Evolutionary conservation across 64 coral and sea anemone species (phyloP), one percentile per base, ranked within the genome.

Genomic region (Montipora capricornis): DNA sequence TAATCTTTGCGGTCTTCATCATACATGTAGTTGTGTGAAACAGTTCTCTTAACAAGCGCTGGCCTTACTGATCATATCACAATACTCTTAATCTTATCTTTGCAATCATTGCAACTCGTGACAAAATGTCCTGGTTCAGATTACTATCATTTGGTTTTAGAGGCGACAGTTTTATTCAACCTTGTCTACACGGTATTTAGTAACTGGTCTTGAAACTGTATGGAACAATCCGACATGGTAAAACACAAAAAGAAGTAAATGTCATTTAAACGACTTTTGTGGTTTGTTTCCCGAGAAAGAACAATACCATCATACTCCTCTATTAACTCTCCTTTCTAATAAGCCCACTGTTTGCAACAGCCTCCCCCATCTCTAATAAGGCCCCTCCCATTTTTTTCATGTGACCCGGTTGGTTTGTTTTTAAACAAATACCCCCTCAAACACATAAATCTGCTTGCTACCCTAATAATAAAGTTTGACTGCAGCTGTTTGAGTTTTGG

Each of bases 11-110:
- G n/a, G 52, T 3, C 51, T 58, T 61, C 79, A 8, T 59, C 50
- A 58, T 81, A 62, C 20, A 81, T 81, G 79, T 58, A 62, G 55
- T 62, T 81, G 79, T 58, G 79, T 59, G 20, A 81, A 81, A 81
- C 79, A 81, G 60, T 81, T 37, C 15, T 81, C 49, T 81, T 20
- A 81, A 81, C 37, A 79, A 55, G 51, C 51, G 51, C 51, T 55
- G 51, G 51, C 77, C 77, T 53, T 19, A 51, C 78, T 19, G 4
- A 52, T 4, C 13, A 55, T 51, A 79, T 55, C 45, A 20, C 8
- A 47, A 79, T 79, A 79, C 47, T 19, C 77, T 79, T 49, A 79
- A 79, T 76, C 74, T 47, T 76, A 76, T 4, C 7, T 76, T 76
- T 76, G 8, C 74, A 29, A 76, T 76, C 37, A 76, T 37, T 76